Conservation (phyloP, 2,797 vertebrate species). For the Propithecus deckenii region DNA sequence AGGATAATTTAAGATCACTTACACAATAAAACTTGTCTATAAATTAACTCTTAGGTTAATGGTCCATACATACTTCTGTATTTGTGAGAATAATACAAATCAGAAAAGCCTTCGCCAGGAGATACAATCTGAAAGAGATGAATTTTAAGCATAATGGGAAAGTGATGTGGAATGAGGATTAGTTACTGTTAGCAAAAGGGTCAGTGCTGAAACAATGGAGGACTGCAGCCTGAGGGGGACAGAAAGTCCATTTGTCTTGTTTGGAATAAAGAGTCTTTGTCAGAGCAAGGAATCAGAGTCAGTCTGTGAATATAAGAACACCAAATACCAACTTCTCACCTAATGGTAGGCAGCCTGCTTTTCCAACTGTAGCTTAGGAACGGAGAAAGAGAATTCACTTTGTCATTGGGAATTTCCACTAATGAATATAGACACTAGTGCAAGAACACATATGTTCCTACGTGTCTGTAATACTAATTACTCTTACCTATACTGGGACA, state of each 20-base stretch:
- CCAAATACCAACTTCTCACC: background rate
- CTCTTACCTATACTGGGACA: fast-evolving
- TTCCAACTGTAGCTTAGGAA: background rate
- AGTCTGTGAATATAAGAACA: background rate
- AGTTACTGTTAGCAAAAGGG: background rate
- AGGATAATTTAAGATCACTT: background rate
- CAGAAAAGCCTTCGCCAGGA: background rate
- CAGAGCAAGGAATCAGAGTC: background rate
- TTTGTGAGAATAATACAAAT: background rate
- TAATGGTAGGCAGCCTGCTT: background rate
- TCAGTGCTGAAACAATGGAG: background rate
- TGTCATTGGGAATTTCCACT: background rate
- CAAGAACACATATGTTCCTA: no score
- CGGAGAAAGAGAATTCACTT: background rate
- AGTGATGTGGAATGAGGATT: background rate
- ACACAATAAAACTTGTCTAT: background rate
- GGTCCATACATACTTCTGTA: background rate
- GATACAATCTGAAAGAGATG: background rate
- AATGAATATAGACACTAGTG: fast-evolving
- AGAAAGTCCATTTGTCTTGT: background rate
- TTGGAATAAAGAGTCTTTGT: background rate
- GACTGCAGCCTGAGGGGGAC: background rate
- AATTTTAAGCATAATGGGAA: background rate
- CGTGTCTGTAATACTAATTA: no score
- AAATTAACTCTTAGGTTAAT: background rate